A percentile compares a stretch with the other conserved stretches of the same genome.
Evolutionary conservation across 2,113 vertebrate species (phyloP).

Genomic region (Pomatostomus ruficeps): DNA sequence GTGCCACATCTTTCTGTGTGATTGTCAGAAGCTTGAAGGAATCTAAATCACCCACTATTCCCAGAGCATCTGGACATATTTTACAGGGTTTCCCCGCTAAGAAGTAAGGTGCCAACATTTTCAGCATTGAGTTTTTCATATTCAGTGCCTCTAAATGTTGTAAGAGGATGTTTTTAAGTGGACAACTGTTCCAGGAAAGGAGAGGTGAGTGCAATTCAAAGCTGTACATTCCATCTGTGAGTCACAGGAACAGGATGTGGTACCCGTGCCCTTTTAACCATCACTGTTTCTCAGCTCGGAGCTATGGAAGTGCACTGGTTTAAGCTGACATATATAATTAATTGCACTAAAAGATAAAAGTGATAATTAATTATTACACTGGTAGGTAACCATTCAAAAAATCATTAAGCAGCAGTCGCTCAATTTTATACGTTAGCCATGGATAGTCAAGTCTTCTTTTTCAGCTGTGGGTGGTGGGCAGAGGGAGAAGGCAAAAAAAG

Average conservation of each 20-base stretch:
- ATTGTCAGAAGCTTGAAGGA: not conserved
- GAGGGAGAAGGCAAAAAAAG: not conserved
- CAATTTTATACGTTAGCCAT: not conserved
- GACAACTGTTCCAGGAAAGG: not conserved
- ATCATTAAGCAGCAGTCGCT: not conserved
- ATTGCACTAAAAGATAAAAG: not conserved
- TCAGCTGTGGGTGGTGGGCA: not conserved
- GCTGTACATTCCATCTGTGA: not conserved
- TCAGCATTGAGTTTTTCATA: not conserved
- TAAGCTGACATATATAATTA: not conserved
- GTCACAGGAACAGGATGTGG: not conserved
- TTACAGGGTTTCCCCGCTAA: not conserved
- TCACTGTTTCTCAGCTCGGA: not conserved
- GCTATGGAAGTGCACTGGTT: not conserved
- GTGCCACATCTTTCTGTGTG: not conserved
- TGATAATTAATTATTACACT: constrained; percentile 6
- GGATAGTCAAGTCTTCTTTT: not conserved
- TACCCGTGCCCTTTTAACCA: not conserved
- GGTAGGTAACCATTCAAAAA: not conserved
- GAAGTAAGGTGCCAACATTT: not conserved
- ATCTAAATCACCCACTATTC: not conserved
- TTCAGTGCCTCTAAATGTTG: not conserved
- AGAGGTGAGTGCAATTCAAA: not conserved
- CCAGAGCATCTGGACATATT: not conserved
- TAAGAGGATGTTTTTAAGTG: not conserved